These are phyloP conservation scores for Nerophis lumbriciformis DNA, from an alignment of 2,113 vertebrate species.

Conservation along the genomic window DNA sequence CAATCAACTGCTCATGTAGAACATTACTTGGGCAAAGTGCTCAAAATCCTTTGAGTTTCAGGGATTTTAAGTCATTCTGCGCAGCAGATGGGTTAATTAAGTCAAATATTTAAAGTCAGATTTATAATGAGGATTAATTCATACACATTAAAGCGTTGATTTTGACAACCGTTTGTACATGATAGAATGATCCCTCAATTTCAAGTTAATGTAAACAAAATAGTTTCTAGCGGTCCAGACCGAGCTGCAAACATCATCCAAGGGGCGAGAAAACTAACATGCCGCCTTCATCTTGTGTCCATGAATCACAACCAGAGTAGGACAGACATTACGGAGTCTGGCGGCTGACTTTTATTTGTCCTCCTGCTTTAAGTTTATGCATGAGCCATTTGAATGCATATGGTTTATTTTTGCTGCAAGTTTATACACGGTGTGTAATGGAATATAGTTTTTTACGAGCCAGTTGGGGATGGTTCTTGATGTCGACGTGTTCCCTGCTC, in stretches of 20 bases:
- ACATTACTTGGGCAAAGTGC: too few species aligned
- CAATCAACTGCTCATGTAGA: too few species aligned
- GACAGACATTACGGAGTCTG: not conserved
- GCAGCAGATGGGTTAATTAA: too few species aligned
- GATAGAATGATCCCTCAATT: not conserved
- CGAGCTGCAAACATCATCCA: not conserved
- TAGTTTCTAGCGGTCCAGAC: not conserved
- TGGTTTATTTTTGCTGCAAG: conserved; percentile 5
- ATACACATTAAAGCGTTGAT: not conserved
- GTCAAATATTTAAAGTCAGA: too few species aligned
- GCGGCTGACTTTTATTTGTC: not conserved
- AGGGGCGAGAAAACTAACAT: not conserved
- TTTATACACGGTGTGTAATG: conserved; percentile 14
- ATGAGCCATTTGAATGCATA: not conserved
- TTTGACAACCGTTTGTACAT: not conserved
- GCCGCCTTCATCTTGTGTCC: not conserved
- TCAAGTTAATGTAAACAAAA: not conserved
- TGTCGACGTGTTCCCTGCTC: conserved; percentile 21
- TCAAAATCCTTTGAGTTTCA: too few species aligned
- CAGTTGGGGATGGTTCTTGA: conserved; percentile 23
- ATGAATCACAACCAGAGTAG: not conserved
- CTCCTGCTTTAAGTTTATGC: not conserved
- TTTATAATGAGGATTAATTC: too few species aligned
- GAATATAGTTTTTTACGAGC: conserved; percentile 10
- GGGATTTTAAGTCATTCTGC: too few species aligned